These are phyloP conservation scores for Aspidapion aeneum DNA, from an alignment of 2,888 invertebrate species.

Conservation along the genomic window DNA sequence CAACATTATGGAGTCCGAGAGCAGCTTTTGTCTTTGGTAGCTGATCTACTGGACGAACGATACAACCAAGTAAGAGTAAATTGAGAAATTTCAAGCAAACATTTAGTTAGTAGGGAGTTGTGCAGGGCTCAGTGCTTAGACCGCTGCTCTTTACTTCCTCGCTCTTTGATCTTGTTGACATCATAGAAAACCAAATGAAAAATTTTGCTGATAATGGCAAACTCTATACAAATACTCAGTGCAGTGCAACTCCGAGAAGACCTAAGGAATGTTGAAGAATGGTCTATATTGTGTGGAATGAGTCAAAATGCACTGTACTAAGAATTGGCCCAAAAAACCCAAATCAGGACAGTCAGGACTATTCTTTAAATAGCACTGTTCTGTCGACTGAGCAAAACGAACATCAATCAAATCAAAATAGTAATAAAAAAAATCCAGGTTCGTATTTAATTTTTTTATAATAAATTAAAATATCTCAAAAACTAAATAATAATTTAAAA, in stretches of 20 bases:
- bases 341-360: neutral
- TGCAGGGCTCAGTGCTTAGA: neutral
- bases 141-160: neutral
- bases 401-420: no score
- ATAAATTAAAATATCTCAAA: no score
- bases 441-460: no score
- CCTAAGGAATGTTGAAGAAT: neutral
- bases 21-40: neutral
- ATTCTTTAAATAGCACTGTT: neutral
- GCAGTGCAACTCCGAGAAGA: neutral
- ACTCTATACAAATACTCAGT: neutral
- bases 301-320: conserved; percentile 1
- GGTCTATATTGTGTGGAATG: neutral
- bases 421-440: no score
- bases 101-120: neutral
- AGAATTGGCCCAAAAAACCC: conserved; percentile 8
- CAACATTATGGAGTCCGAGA: conserved; percentile 3
- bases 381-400: neutral
- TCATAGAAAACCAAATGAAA: neutral
- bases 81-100: neutral
- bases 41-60: conserved; percentile 1
- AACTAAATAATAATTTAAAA: no score
- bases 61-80: conserved; percentile 5
- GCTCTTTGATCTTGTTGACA: neutral
- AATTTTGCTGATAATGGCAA: neutral